Evolutionary conservation across 1,140 invertebrate genomes (phyloP).

Genomic region (Pinna nobilis): DNA sequence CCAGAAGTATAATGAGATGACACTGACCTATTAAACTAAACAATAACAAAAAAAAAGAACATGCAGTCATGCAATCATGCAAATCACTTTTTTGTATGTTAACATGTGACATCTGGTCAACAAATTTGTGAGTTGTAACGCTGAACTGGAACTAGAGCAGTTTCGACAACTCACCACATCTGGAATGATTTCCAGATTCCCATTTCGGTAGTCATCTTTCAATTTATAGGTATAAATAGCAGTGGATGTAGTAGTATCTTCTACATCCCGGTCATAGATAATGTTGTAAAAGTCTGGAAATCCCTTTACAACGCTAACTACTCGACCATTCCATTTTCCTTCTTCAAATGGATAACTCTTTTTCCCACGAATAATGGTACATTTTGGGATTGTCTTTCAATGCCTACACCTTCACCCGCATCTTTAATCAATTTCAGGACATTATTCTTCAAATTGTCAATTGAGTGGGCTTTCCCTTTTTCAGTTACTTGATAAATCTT

Average conservation of each 20-base stretch:
- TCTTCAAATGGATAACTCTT: constrained; percentile 25
- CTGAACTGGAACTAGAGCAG: too few relatives aligned
- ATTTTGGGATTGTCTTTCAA: background rate
- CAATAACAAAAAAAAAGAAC: too few relatives aligned
- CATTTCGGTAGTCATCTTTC: constrained; percentile 12
- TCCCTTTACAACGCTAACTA: constrained; percentile 10
- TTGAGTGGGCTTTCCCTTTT: background rate
- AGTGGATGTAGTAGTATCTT: background rate
- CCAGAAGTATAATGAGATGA: too few relatives aligned
- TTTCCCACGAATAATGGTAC: constrained; percentile 26
- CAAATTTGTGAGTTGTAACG: too few relatives aligned
- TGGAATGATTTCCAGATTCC: too few relatives aligned
- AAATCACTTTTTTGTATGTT: too few relatives aligned
- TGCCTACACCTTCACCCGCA: background rate
- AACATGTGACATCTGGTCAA: too few relatives aligned
- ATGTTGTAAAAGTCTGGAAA: constrained; percentile 27
- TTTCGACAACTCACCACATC: too few relatives aligned
- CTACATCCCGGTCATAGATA: background rate
- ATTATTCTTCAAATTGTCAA: background rate
- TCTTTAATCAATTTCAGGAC: constrained; percentile 1
- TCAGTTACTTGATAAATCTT: constrained; percentile 11
- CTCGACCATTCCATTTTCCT: constrained; percentile 3
- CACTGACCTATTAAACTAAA: too few relatives aligned
- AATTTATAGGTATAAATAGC: constrained; percentile 21
- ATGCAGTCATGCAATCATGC: too few relatives aligned